These are phyloP conservation scores for Hemistola chrysoprasaria DNA, from an alignment of 2,888 invertebrate species.

Conservation along the genomic window DNA sequence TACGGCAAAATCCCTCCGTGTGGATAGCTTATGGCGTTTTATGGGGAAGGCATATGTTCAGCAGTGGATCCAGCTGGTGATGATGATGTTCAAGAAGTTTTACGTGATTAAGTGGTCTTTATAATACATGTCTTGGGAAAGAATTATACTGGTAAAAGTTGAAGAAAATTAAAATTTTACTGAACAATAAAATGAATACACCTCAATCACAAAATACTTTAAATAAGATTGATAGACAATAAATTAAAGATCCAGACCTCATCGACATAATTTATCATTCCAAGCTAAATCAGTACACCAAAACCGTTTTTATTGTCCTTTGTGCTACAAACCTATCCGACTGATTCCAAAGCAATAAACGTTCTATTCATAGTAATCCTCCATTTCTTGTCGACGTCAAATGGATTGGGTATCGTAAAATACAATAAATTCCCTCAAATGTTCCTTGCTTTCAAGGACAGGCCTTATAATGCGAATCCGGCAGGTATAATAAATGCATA, in stretches of 20 bases:
- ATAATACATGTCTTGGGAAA: too few relatives aligned
- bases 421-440: constrained; percentile 27
- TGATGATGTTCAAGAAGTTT: too few relatives aligned
- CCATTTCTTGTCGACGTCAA: constrained; percentile 25
- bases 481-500: too few relatives aligned
- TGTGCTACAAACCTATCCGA: constrained; percentile 33
- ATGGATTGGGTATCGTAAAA: constrained; percentile 31
- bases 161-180: too few relatives aligned
- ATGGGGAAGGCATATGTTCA: too few relatives aligned
- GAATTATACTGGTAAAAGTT: too few relatives aligned
- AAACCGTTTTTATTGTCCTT: constrained; percentile 39
- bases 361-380: constrained; percentile 34
- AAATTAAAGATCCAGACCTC: constrained; percentile 41
- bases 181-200: too few relatives aligned
- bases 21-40: too few relatives aligned
- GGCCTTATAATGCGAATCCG: constrained; percentile 10
- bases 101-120: too few relatives aligned
- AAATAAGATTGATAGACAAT: constrained; percentile 28
- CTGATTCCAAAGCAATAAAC: constrained; percentile 41
- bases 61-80: too few relatives aligned
- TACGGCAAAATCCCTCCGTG: too few relatives aligned
- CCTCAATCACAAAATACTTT: constrained; percentile 1
- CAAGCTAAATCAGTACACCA: constrained; percentile 26
- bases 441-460: constrained; percentile 17
- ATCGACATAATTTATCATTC: constrained; percentile 38